These are phyloP conservation scores for Lissonota sp. DNA, from an alignment of 2,888 invertebrate species.

Conservation along the genomic window DNA sequence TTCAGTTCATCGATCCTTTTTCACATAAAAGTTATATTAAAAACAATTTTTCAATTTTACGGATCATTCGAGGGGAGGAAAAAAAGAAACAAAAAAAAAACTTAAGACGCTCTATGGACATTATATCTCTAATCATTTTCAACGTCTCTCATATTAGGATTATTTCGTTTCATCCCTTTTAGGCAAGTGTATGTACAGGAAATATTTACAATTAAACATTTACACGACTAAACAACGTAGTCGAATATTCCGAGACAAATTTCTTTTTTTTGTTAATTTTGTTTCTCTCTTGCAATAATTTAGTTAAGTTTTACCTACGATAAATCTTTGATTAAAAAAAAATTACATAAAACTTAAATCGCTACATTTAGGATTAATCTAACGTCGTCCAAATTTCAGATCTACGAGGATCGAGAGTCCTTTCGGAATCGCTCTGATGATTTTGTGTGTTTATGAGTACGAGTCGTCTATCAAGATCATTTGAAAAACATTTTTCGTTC, in stretches of 20 bases:
- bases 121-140: constrained; percentile 67
- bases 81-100: constrained; percentile 30
- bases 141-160: constrained; percentile 62
- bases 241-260: constrained; percentile 65
- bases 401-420: constrained; percentile 45
- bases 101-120: constrained; percentile 59
- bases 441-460: constrained; percentile 6
- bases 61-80: constrained; percentile 18
- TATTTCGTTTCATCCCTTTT: constrained; percentile 37
- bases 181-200: constrained; percentile 66
- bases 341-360: constrained; percentile 71
- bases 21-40: neutral
- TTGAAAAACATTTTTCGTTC: no score
- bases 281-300: constrained; percentile 75
- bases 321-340: constrained; percentile 79
- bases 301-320: constrained; percentile 76
- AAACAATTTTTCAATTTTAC: constrained; percentile 18
- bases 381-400: constrained; percentile 46
- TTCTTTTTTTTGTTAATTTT: constrained; percentile 50
- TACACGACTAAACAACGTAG: constrained; percentile 61
- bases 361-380: constrained; percentile 58
- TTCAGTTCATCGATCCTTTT: constrained; percentile 25
- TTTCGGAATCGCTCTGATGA: constrained; percentile 25
- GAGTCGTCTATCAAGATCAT: no score
- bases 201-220: constrained; percentile 68